Evolutionary conservation across 2,888 invertebrate species (phyloP).

Genomic region (Protodeltote pygarga): DNA sequence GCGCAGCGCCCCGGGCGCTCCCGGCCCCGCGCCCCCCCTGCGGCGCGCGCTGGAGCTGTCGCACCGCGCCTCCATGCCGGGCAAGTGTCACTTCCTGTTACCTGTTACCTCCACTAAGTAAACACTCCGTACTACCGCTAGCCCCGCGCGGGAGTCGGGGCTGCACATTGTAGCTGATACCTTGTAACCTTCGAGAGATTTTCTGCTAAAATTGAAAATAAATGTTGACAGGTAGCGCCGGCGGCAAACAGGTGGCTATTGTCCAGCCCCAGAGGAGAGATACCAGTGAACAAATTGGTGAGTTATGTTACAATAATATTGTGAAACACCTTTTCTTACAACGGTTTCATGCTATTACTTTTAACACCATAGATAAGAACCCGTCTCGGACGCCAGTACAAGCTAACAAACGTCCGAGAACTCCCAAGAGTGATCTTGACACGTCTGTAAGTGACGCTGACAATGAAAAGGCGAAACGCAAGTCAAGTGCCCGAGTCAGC

Average conservation of each 20-base stretch:
- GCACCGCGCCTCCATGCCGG: constrained; percentile 64
- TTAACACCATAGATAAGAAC: constrained; percentile 10
- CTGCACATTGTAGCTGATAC: too few relatives aligned
- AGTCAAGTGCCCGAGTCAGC: constrained; percentile 18
- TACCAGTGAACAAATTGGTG: constrained; percentile 59
- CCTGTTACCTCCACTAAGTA: too few relatives aligned
- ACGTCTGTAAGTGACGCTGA: constrained; percentile 23
- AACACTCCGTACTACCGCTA: not conserved
- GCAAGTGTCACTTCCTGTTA: constrained; percentile 34
- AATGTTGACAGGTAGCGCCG: constrained; percentile 49
- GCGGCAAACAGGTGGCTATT: constrained; percentile 79
- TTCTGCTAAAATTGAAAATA: not conserved
- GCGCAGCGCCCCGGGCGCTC: constrained; percentile 24
- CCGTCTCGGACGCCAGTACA: constrained; percentile 14
- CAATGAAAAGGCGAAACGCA: constrained; percentile 28
- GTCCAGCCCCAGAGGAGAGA: constrained; percentile 80
- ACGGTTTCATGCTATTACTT: not conserved
- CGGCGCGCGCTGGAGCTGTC: constrained; percentile 57
- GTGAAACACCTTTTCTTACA: too few relatives aligned
- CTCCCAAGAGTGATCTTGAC: constrained; percentile 33
- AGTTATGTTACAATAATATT: constrained; percentile 22
- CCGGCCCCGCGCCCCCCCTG: constrained; percentile 41
- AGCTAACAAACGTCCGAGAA: constrained; percentile 28
- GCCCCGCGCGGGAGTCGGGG: too few relatives aligned
- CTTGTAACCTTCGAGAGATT: too few relatives aligned